phyloP scores from a whole-genome alignment of 37 sponge, comb jelly and placozoan genomes.

The Beroe forskalii region DNA sequence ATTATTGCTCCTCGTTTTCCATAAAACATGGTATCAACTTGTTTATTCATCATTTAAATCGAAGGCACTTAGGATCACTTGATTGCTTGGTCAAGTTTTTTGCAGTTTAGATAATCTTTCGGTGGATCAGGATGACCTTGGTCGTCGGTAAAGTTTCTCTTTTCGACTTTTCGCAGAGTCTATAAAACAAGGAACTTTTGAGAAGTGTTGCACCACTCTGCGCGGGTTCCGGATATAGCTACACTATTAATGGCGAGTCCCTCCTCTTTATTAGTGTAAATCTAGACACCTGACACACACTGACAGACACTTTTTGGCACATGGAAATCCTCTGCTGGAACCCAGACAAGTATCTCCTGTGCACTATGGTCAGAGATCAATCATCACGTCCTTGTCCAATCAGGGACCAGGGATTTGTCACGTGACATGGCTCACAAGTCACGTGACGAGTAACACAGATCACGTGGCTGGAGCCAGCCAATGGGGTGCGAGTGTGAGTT shows the following conservation, averaged over 20 bases:
- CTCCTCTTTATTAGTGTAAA: not conserved
- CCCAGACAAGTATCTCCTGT: not conserved
- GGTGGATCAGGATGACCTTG: too few relatives aligned
- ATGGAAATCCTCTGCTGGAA: slow-evolving; percentile 7
- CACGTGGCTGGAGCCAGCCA: not conserved
- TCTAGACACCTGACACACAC: not conserved
- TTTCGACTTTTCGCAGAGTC: too few relatives aligned
- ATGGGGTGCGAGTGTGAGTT: not conserved
- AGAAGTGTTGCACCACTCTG: too few relatives aligned
- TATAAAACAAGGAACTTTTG: too few relatives aligned
- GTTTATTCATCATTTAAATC: too few relatives aligned
- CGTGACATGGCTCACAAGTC: not conserved
- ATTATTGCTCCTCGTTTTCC: too few relatives aligned
- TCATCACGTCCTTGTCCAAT: not conserved
- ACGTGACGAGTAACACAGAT: not conserved
- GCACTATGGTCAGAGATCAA: not conserved
- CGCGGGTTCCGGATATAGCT: not conserved
- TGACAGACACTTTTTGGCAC: slow-evolving; percentile 50
- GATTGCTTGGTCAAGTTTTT: too few relatives aligned
- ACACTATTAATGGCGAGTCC: too few relatives aligned
- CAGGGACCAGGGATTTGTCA: not conserved
- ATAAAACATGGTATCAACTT: too few relatives aligned
- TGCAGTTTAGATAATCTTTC: too few relatives aligned
- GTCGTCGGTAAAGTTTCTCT: too few relatives aligned
- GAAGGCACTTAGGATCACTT: too few relatives aligned